A percentile compares a stretch with the other conserved stretches of the same genome.
Evolutionary conservation across 2,113 vertebrate genomes (phyloP).

Genomic region (Cranoglanis bouderius): DNA sequence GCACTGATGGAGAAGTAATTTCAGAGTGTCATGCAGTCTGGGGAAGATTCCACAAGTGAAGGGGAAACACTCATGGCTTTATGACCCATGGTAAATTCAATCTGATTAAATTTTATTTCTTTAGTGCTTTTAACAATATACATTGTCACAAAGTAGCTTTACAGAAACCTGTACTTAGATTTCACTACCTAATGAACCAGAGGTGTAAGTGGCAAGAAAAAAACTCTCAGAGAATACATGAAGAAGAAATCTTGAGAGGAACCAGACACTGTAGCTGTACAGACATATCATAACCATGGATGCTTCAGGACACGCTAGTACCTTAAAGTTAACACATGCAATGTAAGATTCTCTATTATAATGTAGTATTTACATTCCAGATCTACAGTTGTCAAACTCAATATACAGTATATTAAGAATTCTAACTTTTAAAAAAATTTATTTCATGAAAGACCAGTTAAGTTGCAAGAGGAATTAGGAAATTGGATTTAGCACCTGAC

Average conservation of each 20-base stretch:
- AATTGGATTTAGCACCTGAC: background rate
- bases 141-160: background rate
- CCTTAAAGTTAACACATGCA: background rate
- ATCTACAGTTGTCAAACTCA: background rate
- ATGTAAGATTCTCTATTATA: background rate
- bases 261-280: background rate
- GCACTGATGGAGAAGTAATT: background rate
- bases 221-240: background rate
- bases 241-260: background rate
- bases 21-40: background rate
- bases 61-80: background rate
- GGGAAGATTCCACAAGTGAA: background rate
- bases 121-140: background rate
- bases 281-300: background rate
- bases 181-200: background rate
- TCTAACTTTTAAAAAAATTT: background rate
- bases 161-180: background rate
- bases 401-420: background rate
- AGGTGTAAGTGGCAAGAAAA: background rate
- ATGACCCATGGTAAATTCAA: background rate
- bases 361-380: background rate
- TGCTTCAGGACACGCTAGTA: background rate
- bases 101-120: background rate
- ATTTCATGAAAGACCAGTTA: background rate
- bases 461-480: background rate